Base-by-base conservation (phyloP, 2,888 invertebrate species). In the Protonemura montana region DNA sequence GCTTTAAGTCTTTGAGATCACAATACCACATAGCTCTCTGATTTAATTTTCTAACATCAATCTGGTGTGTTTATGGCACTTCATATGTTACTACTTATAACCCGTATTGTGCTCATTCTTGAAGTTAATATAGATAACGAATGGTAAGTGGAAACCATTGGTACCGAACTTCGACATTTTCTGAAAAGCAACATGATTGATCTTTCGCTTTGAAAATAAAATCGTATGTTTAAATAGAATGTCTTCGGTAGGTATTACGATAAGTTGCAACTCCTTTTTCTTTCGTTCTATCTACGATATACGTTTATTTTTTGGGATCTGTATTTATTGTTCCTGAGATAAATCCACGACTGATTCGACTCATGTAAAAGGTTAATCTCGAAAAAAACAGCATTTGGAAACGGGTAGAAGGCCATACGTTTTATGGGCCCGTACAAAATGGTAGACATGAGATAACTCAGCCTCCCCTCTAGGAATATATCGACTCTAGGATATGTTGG, bases 311-410 rank as follows among this genome's bases (percentile, higher is more conserved):
- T 59, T 81, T 27, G 29, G 26, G 30, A 28, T 81, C 5, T 30
- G 28, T 30, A 81, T 84, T 84, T 84, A 84, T 59, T 59, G 84
- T 28, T 76, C 21, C 29, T 25, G 30, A 30, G 27, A 59, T 84
- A 59, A 84, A 84, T 84, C 84, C 42, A 26, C 27, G 3, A n/a
- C 27, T 84, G 27, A 84, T 84, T 27, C 27, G 84, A 59, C 59
- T 59, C 84, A 84, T 59, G 41, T 83, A 84, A 59, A 59, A 76
- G 84, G 84, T 84, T 84, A 84, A 84, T 84, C 84, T 84, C 28
- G 28, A 76, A 59, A 30, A 59, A 59, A 84, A 59, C 84, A 84
- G 76, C 84, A 59, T 84, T 84, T 59, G 59, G 42, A 84, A 84
- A 59, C 42, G 59, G 28, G 59, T 84, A 59, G 21, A 28, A 5